Base-by-base conservation (phyloP, 2,888 invertebrate species). In the Philhelius pedissequus region DNA sequence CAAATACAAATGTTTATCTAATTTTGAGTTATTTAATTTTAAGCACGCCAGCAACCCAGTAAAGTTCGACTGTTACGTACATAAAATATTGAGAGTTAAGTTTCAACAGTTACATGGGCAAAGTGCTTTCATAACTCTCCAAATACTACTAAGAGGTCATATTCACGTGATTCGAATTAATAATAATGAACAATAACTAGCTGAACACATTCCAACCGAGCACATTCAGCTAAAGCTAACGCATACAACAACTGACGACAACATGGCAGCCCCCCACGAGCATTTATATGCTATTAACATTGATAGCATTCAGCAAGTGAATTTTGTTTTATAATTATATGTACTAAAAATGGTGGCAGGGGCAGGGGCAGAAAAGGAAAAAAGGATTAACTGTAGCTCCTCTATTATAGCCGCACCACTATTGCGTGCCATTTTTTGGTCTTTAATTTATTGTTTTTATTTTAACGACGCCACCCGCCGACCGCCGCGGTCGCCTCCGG, bases 151-250 rank as follows among this genome's bases (percentile, higher is more conserved):
- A 15, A 22, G 20, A 38, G 20, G 25, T 58, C 56, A 50, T 48
- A 43, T 56, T 66, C 64, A 81, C 81, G 81, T 76, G 81, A 58
- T 66, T 58, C 15, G 64, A 64, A 25, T 76, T 27, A 58, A 81
- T 81, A 48, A 68, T 50, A n/a, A 22, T 48, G 6, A 80, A 60
- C 38, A 56, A 68, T 52, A 54, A 30, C n/a, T 20, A 32, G 13
- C 32, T 54, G 20, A 54, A n/a, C 4, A 52, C 25, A 71, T 50
- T 50, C 56, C 38, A 25, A 32, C 56, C 38, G 32, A 32, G 35
- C 62, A 56, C 70, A 77, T 70, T 64, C 62, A 38, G 15, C 30
- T 54, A 52, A 52, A n/a, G n/a, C 43, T 69, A 60, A n/a, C n/a
- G n/a, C 32, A 22, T 48, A 25, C 11, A 3, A 60, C 35, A n/a